Conservation (phyloP, 2,113 vertebrate genomes). For the Aleadryas rufinucha region DNA sequence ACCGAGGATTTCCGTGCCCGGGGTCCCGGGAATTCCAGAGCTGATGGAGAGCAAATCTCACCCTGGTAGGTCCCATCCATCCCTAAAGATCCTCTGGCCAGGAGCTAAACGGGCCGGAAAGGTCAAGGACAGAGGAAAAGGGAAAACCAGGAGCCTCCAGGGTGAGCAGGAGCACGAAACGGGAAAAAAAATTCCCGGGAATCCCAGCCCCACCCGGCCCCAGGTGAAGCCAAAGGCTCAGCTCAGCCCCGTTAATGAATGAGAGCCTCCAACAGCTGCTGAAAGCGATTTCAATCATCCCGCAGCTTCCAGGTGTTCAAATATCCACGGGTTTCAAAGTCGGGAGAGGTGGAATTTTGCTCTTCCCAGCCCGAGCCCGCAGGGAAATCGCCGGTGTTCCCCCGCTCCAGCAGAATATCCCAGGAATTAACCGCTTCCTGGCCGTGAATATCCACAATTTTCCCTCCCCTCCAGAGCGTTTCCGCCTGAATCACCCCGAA, state of each 20-base stretch:
- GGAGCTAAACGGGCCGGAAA: background rate
- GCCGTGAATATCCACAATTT: fast-evolving
- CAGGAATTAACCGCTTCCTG: background rate
- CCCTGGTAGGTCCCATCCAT: background rate
- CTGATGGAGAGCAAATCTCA: background rate
- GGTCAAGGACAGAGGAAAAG: background rate
- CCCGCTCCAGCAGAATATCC: background rate
- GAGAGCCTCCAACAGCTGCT: background rate
- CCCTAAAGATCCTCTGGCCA: background rate
- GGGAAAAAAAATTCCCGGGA: background rate
- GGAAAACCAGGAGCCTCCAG: background rate
- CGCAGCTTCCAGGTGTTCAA: background rate
- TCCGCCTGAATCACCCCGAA: background rate
- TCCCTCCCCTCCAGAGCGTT: fast-evolving
- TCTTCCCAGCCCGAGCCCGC: background rate
- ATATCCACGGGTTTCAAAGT: background rate
- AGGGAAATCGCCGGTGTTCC: background rate
- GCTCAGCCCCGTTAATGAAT: background rate
- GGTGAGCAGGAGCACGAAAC: background rate
- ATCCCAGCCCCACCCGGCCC: background rate
- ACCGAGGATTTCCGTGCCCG: background rate
- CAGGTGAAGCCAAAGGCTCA: background rate
- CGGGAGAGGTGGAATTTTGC: background rate
- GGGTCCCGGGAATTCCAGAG: background rate
- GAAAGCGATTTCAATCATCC: background rate